Percentiles rank a stretch among this genome's conserved stretches.
Conservation (phyloP, 2,888 invertebrate genomes). For the Tipula confusa region DNA sequence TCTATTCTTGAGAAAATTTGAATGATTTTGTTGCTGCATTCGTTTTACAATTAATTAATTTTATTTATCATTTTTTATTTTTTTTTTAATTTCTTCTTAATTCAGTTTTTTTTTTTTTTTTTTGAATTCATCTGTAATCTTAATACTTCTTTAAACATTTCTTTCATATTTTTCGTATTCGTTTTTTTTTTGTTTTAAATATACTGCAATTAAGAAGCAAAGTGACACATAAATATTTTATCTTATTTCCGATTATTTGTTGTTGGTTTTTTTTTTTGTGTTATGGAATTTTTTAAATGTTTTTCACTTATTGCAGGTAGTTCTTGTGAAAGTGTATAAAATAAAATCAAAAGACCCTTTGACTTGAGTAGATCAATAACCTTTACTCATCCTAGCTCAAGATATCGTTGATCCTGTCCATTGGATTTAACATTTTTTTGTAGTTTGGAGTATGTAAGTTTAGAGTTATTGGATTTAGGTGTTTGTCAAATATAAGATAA, state of each 20-base stretch:
- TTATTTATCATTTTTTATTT: background rate
- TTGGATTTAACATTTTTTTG: too few species aligned
- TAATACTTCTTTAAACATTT: background rate
- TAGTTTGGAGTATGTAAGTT: too few species aligned
- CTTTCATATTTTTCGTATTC: background rate
- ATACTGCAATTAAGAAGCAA: slow-evolving; percentile 20
- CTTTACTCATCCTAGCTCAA: background rate
- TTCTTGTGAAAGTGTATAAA: background rate
- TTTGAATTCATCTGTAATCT: slow-evolving; percentile 12
- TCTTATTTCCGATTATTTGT: background rate
- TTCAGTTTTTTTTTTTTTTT: background rate
- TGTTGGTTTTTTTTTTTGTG: background rate
- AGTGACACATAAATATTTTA: slow-evolving; percentile 25
- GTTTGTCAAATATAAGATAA: too few species aligned
- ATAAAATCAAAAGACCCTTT: background rate
- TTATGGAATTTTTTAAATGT: background rate
- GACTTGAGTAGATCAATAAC: background rate
- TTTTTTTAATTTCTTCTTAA: background rate
- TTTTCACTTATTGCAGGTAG: background rate
- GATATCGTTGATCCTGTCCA: too few species aligned
- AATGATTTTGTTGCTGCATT: slow-evolving; percentile 13
- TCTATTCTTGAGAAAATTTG: slow-evolving; percentile 3
- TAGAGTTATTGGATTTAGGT: too few species aligned
- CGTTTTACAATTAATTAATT: background rate
- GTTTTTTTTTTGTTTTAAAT: background rate